These are phyloP conservation scores for Phylloscopus whistleri DNA, from an alignment of 2,113 vertebrate genomes.

Conservation along the genomic window DNA sequence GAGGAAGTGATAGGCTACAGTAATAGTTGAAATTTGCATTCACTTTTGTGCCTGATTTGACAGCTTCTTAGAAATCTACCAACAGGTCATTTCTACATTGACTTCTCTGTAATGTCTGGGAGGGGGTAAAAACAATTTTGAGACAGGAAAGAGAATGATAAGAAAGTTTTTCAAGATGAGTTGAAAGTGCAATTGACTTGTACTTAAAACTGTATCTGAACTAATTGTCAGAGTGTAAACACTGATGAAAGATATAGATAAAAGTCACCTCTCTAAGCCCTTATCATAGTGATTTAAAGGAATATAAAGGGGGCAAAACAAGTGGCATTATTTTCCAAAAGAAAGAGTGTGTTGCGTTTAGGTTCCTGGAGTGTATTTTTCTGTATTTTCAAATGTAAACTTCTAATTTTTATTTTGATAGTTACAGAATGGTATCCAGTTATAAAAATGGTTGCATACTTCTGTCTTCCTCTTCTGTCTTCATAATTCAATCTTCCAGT, in stretches of 20 bases:
- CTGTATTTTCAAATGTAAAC: background rate
- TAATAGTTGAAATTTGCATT: background rate
- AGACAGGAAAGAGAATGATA: background rate
- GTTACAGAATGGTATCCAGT: background rate
- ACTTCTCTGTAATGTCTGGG: background rate
- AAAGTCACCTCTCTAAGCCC: background rate
- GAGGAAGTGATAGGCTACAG: background rate
- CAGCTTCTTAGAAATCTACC: background rate
- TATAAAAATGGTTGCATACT: background rate
- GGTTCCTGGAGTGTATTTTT: background rate
- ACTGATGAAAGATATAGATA: background rate
- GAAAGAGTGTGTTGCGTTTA: background rate
- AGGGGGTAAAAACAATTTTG: background rate
- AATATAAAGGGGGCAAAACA: background rate
- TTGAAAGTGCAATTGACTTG: background rate
- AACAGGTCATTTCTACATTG: conserved; percentile 5
- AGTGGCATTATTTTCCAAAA: background rate
- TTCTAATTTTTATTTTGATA: background rate
- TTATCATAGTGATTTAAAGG: background rate
- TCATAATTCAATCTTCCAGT: background rate
- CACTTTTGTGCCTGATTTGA: background rate
- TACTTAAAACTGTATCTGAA: background rate
- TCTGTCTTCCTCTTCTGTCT: background rate
- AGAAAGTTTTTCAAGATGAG: background rate
- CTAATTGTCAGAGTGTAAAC: background rate